Evolutionary conservation across 2,797 vertebrate species (phyloP).

Genomic region (Darevskia nairensis): DNA sequence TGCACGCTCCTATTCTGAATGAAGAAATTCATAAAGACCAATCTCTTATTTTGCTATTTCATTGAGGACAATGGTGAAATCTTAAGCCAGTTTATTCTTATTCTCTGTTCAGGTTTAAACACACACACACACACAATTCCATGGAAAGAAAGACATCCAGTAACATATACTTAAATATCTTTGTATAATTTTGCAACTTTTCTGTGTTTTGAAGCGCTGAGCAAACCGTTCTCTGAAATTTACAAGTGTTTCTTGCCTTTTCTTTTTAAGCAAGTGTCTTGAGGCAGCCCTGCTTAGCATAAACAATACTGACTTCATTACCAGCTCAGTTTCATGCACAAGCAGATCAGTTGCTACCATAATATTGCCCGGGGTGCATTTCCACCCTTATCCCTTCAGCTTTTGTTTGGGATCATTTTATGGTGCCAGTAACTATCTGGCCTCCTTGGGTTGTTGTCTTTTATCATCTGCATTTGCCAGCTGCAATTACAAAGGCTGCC

Average conservation of each 20-base stretch:
- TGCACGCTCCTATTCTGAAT: background rate
- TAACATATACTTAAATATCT: background rate
- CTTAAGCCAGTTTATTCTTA: constrained; percentile 19
- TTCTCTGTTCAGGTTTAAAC: background rate
- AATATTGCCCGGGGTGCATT: background rate
- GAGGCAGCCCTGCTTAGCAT: constrained; percentile 15
- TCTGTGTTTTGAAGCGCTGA: background rate
- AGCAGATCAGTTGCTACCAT: background rate
- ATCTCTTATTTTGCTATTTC: fast-evolving
- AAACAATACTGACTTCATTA: background rate
- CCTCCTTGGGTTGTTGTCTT: constrained; percentile 58
- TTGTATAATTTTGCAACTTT: background rate
- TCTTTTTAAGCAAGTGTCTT: background rate
- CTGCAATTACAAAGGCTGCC: constrained; percentile 68
- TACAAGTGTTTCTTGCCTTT: constrained; percentile 6
- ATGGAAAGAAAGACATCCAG: background rate
- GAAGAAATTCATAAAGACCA: background rate
- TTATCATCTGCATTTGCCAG: constrained; percentile 68
- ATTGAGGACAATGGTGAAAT: background rate
- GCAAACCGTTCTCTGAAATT: constrained; percentile 2
- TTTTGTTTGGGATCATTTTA: constrained; percentile 55
- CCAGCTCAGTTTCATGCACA: background rate
- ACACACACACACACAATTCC: too few species aligned
- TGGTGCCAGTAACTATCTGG: constrained; percentile 62
- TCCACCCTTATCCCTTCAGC: constrained; percentile 34